A percentile compares a stretch with the other conserved stretches of the same genome.
Conservation (phyloP, 92 coral and sea anemone species). For the Diadumene lineata region DNA sequence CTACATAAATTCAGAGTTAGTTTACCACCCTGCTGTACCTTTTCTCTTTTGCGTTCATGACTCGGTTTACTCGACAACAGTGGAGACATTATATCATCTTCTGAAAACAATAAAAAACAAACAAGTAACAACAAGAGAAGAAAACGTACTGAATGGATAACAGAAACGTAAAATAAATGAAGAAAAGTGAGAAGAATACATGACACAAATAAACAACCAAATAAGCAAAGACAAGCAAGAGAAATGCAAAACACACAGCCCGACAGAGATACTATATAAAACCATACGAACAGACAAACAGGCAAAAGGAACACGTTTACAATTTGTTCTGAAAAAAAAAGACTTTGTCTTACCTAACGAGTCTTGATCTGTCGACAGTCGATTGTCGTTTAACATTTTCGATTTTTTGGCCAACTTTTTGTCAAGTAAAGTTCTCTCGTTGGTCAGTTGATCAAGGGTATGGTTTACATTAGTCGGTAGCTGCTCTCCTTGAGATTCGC, state of each 20-base stretch:
- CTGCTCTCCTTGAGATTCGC: constrained; percentile 33
- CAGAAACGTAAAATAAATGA: no score
- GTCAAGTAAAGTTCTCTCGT: constrained; percentile 51
- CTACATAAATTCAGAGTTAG: no score
- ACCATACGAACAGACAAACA: no score
- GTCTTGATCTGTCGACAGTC: constrained; percentile 40
- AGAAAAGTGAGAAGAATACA: no score
- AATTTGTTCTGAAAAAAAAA: background rate
- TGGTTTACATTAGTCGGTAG: constrained; percentile 46
- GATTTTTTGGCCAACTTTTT: constrained; percentile 47
- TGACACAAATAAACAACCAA: no score
- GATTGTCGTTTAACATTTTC: constrained; percentile 25
- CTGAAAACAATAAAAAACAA: constrained; percentile 23
- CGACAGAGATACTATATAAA: no score
- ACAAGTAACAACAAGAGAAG: no score
- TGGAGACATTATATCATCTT: constrained; percentile 48
- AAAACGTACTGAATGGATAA: no score
- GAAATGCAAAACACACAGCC: no score
- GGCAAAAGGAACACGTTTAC: no score
- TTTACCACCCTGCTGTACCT: no score
- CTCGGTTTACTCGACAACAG: constrained; percentile 42
- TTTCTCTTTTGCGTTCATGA: constrained; percentile 38
- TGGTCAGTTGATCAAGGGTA: constrained; percentile 47
- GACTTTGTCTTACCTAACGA: constrained; percentile 56
- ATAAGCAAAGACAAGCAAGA: no score